Base-by-base conservation (phyloP, 2,888 invertebrate genomes). In the Campoplex nolae region DNA sequence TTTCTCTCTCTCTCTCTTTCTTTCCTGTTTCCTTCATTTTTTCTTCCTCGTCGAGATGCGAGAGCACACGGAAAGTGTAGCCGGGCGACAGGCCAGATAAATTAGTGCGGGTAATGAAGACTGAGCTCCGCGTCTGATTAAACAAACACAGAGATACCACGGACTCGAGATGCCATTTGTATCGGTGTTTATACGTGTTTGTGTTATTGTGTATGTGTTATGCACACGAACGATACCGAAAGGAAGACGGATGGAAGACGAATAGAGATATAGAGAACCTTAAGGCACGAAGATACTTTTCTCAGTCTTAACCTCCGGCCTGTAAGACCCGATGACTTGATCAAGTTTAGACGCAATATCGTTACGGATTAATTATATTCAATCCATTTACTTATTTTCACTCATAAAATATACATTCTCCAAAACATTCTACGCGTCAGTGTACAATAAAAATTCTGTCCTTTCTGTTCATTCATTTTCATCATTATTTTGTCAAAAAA, bases 71-170 rank as follows among this genome's bases (percentile, higher is more conserved):
- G 82, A 75, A 32, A 68, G 82, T 68, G 88, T 89, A 91, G 90
- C 87, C 89, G 89, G 91, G 89, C 91, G 93, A 93, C 92, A 91
- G 92, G 92, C 90, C 90, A 92, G 93, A 93, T 93, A 93, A 93
- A 93, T 93, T 93, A 93, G 92, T 89, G 90, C 89, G 89, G 88
- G 92, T 93, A 93, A 93, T 93, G 93, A 93, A 93, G 93, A 93
- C 93, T 92, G 92, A 93, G 93, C 89, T 92, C 91, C 90, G 91
- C 89, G 92, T 92, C 93, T 93, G 93, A 93, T 93, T 93, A 93
- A 93, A 93, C 93, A 93, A 93, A 93, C 92, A 93, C 93, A 93
- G 89, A 88, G 91, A 84, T 78, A 81, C 81, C 54, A 70, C 74
- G 70, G 84, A 86, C 84, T 68, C 68, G 3, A 92, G 90, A 90